A percentile compares a stretch with the other conserved stretches of the same genome.
phyloP scores from a whole-genome alignment of 2,888 invertebrate species.

The Melanotus villosus region DNA sequence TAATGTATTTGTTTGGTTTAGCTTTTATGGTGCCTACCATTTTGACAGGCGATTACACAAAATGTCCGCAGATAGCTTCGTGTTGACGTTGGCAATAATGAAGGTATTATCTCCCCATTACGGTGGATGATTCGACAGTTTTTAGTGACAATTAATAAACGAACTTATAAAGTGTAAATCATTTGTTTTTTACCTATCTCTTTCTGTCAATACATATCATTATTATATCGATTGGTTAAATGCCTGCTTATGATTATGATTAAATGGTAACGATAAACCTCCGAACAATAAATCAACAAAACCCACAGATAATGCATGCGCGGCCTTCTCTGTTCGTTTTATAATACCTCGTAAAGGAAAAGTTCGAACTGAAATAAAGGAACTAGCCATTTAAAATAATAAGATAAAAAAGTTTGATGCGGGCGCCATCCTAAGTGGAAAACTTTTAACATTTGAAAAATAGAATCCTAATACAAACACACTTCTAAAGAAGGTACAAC shows the following conservation, averaged over 20 bases:
- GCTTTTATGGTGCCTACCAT: slow-evolving; percentile 36
- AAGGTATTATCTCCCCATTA: slow-evolving; percentile 55
- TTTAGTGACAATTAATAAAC: slow-evolving; percentile 52
- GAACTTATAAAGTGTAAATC: slow-evolving; percentile 47
- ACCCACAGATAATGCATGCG: background rate
- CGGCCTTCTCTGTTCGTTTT: background rate
- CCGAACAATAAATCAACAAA: no score
- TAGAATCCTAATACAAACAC: slow-evolving; percentile 42
- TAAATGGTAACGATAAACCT: no score
- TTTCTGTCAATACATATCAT: slow-evolving; percentile 1
- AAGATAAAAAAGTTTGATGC: slow-evolving; percentile 40
- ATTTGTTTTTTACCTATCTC: slow-evolving; percentile 3
- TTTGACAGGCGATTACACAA: slow-evolving; percentile 49
- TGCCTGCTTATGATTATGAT: no score
- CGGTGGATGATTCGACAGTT: slow-evolving; percentile 54
- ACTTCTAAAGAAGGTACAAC: background rate
- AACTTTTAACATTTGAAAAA: slow-evolving; percentile 31
- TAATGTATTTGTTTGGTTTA: slow-evolving; percentile 21
- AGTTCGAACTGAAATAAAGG: slow-evolving; percentile 26
- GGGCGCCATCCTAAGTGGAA: slow-evolving; percentile 37
- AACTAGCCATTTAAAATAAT: slow-evolving; percentile 31
- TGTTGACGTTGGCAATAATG: slow-evolving; percentile 54
- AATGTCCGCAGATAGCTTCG: slow-evolving; percentile 40
- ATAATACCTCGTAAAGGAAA: background rate
- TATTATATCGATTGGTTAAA: background rate